Evolutionary conservation across 2,797 vertebrate species (phyloP), one percentile per base, ranked within the genome.

Genomic region (Catamblyrhynchus diadema): DNA sequence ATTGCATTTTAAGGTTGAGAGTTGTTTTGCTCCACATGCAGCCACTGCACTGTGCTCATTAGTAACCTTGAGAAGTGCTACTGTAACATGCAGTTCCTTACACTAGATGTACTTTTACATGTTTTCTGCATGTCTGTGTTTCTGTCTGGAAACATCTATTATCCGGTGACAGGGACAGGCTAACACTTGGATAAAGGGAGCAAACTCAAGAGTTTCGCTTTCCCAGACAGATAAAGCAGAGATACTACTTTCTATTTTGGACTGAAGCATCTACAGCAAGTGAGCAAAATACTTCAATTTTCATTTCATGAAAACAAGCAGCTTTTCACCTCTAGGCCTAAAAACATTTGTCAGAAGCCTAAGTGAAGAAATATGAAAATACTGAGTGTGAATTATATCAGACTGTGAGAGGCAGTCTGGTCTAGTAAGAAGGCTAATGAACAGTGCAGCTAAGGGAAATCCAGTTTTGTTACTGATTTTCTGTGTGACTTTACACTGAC

Each of bases 371-470:
- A 88, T 84, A 70, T 74, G 82, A 91, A 96, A 91, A 90, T 80
- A 84, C 60, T 16, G 71, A 77, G 64, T 86, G 85, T 88, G 77
- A 94, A 94, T 90, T 93, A 70, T 71, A 93, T 83, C 87, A 94
- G 73, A 91, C 83, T 94, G 82, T 44, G 37, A 95, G 71, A 95
- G 69, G 91, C 89, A 88, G 87, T 86, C 73, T 96, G n/a, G 90
- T 94, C 80, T 94, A 94, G 70, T 94, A 82, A 86, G 82, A 91
- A 94, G 51, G 67, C 53, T 93, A 95, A 94, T 83, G 93, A 94
- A 75, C 33, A 75, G 54, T 45, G 70, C 12, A 47, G 53, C 48
- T 64, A 85, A 81, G 51, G 47, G 59, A 91, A 95, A 88, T 32
- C 2, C n/a, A 57, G 3, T 48, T 93, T 78, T 87, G 30, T 30